Conservation (phyloP, 2,113 vertebrate species). For the Copsychus sechellarum region DNA sequence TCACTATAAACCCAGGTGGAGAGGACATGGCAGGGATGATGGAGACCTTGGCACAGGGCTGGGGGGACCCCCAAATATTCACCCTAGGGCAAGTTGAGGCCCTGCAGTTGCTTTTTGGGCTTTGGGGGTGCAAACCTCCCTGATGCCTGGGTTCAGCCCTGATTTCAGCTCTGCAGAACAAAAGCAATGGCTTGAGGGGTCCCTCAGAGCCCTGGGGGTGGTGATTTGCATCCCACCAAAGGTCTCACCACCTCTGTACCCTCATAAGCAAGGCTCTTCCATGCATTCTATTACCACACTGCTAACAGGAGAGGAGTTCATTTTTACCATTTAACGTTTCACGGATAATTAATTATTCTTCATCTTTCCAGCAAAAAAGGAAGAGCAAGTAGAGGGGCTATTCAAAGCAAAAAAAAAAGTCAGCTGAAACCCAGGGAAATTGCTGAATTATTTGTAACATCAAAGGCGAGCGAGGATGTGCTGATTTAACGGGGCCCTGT, state of each 20-base stretch:
- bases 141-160: background rate
- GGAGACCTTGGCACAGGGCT: background rate
- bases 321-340: constrained; percentile 55
- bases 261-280: rapidly evolving
- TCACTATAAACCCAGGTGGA: background rate
- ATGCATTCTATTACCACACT: background rate
- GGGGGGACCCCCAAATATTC: rapidly evolving
- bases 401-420: constrained; percentile 13
- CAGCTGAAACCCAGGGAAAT: constrained; percentile 2
- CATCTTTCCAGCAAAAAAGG: background rate
- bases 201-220: background rate
- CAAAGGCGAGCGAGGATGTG: constrained; percentile 2
- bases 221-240: rapidly evolving
- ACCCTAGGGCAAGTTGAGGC: background rate
- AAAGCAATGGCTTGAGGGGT: background rate
- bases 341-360: constrained; percentile 64
- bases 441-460: constrained; percentile 45
- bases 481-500: background rate
- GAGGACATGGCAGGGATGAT: background rate
- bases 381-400: constrained; percentile 4
- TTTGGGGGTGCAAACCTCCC: background rate
- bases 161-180: rapidly evolving
- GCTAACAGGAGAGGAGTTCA: background rate
- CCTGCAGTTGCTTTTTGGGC: background rate
- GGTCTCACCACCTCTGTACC: background rate